A percentile compares a stretch with the other conserved stretches of the same genome.
phyloP scores from a whole-genome alignment of 2,113 vertebrate genomes.

The Otus sunia region DNA sequence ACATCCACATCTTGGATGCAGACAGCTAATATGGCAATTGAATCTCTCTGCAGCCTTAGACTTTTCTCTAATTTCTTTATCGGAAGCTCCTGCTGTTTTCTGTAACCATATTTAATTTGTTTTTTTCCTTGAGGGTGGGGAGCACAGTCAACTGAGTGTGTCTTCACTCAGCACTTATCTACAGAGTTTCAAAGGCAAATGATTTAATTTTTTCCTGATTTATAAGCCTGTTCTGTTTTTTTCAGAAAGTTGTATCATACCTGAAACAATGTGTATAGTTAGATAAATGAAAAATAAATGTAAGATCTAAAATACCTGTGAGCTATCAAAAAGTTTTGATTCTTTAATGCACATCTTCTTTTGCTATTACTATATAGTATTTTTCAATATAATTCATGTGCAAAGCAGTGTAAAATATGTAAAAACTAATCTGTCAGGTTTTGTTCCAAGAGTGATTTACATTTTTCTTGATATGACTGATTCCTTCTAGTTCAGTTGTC shows the following conservation, averaged over 20 bases:
- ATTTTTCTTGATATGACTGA: neutral
- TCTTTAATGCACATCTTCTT: neutral
- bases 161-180: neutral
- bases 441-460: neutral
- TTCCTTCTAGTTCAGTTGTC: neutral
- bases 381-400: neutral
- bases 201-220: neutral
- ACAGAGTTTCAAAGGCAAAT: neutral
- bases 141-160: neutral
- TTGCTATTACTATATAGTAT: neutral
- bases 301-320: neutral
- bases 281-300: neutral
- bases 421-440: neutral
- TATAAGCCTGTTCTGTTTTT: neutral
- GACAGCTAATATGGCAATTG: neutral
- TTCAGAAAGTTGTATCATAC: neutral
- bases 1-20: neutral
- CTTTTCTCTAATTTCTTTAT: neutral
- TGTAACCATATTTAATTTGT: neutral
- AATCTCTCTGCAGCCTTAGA: neutral
- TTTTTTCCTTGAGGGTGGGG: neutral
- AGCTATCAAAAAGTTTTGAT: neutral
- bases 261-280: neutral
- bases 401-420: neutral
- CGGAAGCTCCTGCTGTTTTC: neutral